A percentile compares a stretch with the other conserved stretches of the same genome.
These are phyloP conservation scores for Chrysopa pallens DNA, from an alignment of 1,140 invertebrate genomes.

Conservation along the genomic window DNA sequence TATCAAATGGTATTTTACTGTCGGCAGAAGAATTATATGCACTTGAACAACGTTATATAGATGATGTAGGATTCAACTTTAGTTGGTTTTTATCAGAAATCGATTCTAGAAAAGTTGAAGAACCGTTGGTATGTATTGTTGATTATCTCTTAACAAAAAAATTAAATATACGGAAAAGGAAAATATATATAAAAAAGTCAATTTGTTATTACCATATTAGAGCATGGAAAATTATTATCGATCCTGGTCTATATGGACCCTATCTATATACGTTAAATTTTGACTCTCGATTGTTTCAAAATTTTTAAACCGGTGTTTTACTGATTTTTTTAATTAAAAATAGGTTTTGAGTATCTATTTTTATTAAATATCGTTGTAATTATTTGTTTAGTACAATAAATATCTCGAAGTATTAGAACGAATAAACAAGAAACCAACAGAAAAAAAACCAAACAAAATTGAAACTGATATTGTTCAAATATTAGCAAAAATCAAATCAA, in stretches of 20 bases:
- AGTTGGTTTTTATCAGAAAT: conserved; percentile 40
- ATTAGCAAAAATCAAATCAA: conserved; percentile 50
- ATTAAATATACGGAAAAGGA: too few relatives aligned
- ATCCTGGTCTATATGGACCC: too few relatives aligned
- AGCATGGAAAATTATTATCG: too few relatives aligned
- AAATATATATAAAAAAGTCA: too few relatives aligned
- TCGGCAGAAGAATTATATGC: conserved; percentile 40
- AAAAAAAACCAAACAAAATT: conserved; percentile 11
- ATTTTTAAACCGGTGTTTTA: too few relatives aligned
- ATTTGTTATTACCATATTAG: too few relatives aligned
- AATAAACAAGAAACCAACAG: conserved; percentile 17
- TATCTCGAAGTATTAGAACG: conserved; percentile 17
- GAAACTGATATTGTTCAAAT: conserved; percentile 45
- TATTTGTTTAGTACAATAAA: conserved; percentile 10
- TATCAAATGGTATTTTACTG: conserved; percentile 38
- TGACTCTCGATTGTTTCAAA: too few relatives aligned
- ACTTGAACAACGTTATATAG: conserved; percentile 42
- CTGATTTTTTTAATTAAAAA: too few relatives aligned
- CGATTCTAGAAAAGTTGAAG: conserved; percentile 18
- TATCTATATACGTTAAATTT: too few relatives aligned
- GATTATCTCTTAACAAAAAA: too few relatives aligned
- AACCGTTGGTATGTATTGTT: conserved; percentile 19
- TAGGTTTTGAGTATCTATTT: too few relatives aligned
- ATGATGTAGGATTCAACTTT: conserved; percentile 52
- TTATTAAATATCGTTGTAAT: too few relatives aligned